Base-by-base conservation (phyloP, 2,888 invertebrate species). In the Argyresthia albistria region DNA sequence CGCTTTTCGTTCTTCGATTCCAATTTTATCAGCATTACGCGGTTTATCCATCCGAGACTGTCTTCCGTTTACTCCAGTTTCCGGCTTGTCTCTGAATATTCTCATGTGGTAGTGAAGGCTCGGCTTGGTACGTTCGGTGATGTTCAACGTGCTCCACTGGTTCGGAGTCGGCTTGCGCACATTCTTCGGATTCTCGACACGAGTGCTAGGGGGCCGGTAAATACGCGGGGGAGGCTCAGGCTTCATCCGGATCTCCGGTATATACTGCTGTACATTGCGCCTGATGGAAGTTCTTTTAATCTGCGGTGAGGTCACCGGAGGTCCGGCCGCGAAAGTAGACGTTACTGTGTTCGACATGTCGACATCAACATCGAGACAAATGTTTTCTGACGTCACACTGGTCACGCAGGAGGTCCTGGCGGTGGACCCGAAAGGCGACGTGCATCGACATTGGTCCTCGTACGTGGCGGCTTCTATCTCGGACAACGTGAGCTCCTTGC, bases 361-460 rank as follows among this genome's bases (percentile, higher is more conserved):
- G 58, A 65, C 63, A 11, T 87, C 80, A 12, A 89, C 89, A 37
- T 89, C 89, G 0, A 89, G 80, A 56, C 87, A 81, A 48, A 77
- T 64, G 60, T 88, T 90, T 60, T 90, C 90, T 1, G 89, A 89
- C 6, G 89, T 89, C 4, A 89, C 87, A 57, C 90, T 89, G 7
- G 87, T 84, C 51, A 89, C 89, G 59, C 89, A 90, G 2, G 92
- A 92, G 35, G 92, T 91, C 56, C 92, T 81, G 1, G 93, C 93
- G 0, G 93, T 93, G 1, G 93, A 93, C 11, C 91, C 92, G 65
- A 93, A 93, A 0, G 93, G 93, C 1, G 93, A 93, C 0, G 91
- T 91, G 67, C 93, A 93, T 55, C 91, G 88, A 67, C 93, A 93
- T 62, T 93, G 92, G 54, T 90, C 89, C 70, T 93, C 93, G 64